Percentiles rank a stretch among this genome's conserved stretches.
phyloP scores from a whole-genome alignment of 2,113 vertebrate species.

The Scartelaos histophorus region DNA sequence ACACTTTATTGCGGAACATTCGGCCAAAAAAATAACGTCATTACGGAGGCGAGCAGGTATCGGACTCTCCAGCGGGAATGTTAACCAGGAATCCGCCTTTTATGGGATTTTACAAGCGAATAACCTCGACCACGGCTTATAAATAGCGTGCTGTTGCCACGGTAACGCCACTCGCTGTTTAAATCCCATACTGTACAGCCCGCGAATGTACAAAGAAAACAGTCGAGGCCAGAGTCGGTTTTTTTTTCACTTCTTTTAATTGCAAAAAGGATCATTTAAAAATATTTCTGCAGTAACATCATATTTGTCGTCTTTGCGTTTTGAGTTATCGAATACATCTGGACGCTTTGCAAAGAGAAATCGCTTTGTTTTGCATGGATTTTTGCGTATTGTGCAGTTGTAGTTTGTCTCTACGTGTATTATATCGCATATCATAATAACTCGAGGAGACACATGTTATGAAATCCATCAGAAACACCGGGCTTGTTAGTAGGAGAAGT shows the following conservation, averaged over 20 bases:
- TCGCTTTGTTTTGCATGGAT: conserved; percentile 55
- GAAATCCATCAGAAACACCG: conserved; percentile 50
- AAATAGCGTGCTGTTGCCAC: neutral
- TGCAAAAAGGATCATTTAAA: conserved; percentile 87
- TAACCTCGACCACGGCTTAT: neutral
- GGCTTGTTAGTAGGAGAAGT: conserved; percentile 43
- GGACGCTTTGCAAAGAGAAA: conserved; percentile 66
- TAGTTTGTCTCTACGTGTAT: conserved; percentile 63
- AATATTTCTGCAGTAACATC: conserved; percentile 90
- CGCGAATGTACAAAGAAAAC: neutral
- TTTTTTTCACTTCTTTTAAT: too few relatives aligned
- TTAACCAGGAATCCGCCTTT: neutral
- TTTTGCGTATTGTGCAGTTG: neutral
- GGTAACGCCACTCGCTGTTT: neutral
- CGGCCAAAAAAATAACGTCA: too few relatives aligned
- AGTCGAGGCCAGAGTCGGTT: conserved; percentile 23
- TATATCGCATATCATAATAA: conserved; percentile 25
- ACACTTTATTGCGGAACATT: too few relatives aligned
- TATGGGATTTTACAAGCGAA: neutral
- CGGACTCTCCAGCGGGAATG: too few relatives aligned
- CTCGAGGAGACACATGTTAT: conserved; percentile 50
- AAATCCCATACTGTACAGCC: neutral
- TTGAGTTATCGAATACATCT: conserved; percentile 77
- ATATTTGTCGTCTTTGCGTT: conserved; percentile 69
- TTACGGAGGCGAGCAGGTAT: too few relatives aligned